Evolutionary conservation across 23 tunicate genomes (phyloP).

Genomic region (Corella eumyota): DNA sequence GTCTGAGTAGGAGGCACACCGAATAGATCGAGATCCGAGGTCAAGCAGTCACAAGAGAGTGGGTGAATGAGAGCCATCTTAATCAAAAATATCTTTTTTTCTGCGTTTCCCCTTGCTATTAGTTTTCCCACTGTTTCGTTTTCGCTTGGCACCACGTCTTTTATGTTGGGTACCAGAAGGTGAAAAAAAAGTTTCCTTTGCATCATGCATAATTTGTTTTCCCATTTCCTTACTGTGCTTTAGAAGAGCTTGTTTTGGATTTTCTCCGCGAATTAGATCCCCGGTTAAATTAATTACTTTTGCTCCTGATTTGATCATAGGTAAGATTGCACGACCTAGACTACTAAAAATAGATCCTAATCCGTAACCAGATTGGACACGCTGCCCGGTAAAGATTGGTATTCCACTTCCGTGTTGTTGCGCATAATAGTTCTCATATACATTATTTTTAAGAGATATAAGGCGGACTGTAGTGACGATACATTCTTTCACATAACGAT

Average conservation of each 20-base stretch:
- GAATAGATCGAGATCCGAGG: background rate
- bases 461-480: too few relatives aligned
- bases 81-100: background rate
- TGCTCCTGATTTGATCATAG: conserved; percentile 3
- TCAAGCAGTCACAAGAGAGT: background rate
- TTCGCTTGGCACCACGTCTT: too few relatives aligned
- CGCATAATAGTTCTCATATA: too few relatives aligned
- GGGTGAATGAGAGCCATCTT: background rate
- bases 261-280: background rate
- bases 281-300: background rate
- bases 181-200: too few relatives aligned
- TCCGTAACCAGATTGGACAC: background rate
- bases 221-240: background rate
- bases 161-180: too few relatives aligned
- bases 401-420: background rate
- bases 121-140: too few relatives aligned
- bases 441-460: too few relatives aligned
- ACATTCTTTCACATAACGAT: too few relatives aligned
- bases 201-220: too few relatives aligned
- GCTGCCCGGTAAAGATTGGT: background rate
- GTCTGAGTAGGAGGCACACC: background rate
- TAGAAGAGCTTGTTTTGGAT: background rate
- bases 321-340: background rate
- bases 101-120: too few relatives aligned
- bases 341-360: background rate